These are phyloP conservation scores for Eupeodes latifasciatus DNA, from an alignment of 2,888 invertebrate genomes.

Conservation along the genomic window DNA sequence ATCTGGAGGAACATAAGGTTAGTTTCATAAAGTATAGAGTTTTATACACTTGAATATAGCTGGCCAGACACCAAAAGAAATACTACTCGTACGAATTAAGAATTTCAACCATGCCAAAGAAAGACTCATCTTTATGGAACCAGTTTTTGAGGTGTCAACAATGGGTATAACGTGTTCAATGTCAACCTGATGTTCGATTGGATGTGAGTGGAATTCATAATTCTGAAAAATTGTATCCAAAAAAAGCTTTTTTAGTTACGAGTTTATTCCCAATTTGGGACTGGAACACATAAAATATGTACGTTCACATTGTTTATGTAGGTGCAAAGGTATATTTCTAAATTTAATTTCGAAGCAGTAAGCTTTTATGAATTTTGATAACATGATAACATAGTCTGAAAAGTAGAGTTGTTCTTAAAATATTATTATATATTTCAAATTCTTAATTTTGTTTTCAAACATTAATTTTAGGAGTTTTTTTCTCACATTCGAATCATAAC, in stretches of 20 bases:
- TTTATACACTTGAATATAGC: neutral
- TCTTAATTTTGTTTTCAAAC: too few relatives aligned
- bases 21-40: conserved; percentile 4
- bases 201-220: conserved; percentile 61
- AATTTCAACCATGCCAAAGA: conserved; percentile 1
- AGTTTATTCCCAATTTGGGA: conserved; percentile 33
- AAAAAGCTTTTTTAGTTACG: conserved; percentile 39
- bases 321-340: neutral
- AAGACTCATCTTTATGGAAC: conserved; percentile 58
- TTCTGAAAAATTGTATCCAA: conserved; percentile 47
- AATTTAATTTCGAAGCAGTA: neutral
- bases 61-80: conserved; percentile 2
- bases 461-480: too few relatives aligned
- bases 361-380: conserved; percentile 22
- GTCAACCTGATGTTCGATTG: conserved; percentile 64
- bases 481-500: too few relatives aligned
- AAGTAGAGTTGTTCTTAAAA: neutral
- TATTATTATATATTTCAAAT: too few relatives aligned
- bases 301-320: neutral
- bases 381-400: neutral
- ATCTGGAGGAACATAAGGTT: neutral
- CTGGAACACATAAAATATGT: conserved; percentile 22
- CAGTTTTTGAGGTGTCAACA: conserved; percentile 67
- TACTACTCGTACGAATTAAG: neutral
- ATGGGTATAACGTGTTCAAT: conserved; percentile 67